A percentile compares a stretch with the other conserved stretches of the same genome.
Evolutionary conservation across 2,888 invertebrate genomes (phyloP).

Genomic region (Synergus gifuensis): DNA sequence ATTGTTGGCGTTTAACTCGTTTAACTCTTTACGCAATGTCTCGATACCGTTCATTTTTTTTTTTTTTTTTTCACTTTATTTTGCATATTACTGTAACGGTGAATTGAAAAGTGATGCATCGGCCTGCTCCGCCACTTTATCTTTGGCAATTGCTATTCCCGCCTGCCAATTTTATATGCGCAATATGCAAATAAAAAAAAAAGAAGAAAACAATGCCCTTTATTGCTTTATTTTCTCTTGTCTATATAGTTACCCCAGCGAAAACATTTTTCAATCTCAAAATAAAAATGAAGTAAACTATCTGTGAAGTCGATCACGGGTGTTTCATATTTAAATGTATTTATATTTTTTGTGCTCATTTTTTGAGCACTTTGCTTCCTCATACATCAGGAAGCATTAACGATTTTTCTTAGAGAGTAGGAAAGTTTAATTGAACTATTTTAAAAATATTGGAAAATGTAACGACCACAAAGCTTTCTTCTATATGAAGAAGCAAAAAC

Average conservation of each 20-base stretch:
- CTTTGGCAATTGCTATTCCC: conserved; percentile 9
- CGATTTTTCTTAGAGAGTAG: too few species aligned
- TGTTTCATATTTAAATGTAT: too few species aligned
- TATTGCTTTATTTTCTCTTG: conserved; percentile 14
- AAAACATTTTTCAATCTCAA: background rate
- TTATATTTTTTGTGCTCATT: too few species aligned
- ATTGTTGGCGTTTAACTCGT: conserved; percentile 17
- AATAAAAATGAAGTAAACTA: background rate
- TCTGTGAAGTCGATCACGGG: too few species aligned
- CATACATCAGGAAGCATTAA: too few species aligned
- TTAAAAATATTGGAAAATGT: background rate
- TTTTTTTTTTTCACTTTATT: background rate
- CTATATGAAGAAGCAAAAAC: too few species aligned
- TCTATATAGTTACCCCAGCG: background rate
- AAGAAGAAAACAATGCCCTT: background rate
- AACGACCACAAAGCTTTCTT: background rate
- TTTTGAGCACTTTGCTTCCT: too few species aligned
- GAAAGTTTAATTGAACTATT: too few species aligned
- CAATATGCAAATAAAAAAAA: conserved; percentile 5
- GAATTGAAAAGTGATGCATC: conserved; percentile 10
- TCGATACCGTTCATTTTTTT: background rate
- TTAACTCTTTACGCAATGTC: conserved; percentile 1
- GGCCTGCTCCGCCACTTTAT: background rate
- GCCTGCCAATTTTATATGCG: background rate
- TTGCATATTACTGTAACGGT: conserved; percentile 22